Evolutionary conservation across 2,113 vertebrate genomes (phyloP).

Genomic region (Daubentonia madagascariensis): DNA sequence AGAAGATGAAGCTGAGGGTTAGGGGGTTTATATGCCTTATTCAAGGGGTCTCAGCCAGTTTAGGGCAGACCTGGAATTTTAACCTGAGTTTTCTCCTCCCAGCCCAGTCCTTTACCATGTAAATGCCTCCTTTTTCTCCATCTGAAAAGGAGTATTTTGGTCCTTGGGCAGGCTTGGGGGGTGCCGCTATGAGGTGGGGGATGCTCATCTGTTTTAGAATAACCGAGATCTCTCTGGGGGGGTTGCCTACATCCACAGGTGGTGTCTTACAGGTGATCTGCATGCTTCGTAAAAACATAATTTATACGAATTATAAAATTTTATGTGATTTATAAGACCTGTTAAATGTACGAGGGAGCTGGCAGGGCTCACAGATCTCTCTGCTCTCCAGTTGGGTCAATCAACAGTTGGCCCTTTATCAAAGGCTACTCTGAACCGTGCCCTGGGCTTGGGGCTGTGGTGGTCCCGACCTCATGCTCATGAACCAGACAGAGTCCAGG

Average conservation of each 20-base stretch:
- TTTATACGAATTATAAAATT: constrained; percentile 56
- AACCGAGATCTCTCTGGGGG: not conserved
- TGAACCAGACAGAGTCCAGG: too few relatives aligned
- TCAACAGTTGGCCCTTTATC: not conserved
- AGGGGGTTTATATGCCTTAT: not conserved
- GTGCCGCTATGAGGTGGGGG: rapidly evolving
- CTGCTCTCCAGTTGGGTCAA: not conserved
- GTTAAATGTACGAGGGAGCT: constrained; percentile 29
- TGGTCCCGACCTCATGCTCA: not conserved
- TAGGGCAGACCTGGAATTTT: not conserved
- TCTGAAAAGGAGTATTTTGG: not conserved
- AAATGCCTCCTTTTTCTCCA: not conserved
- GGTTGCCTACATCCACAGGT: not conserved
- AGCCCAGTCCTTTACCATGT: rapidly evolving
- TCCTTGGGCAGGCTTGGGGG: not conserved
- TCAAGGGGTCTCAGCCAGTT: not conserved
- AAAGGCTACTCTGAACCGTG: not conserved
- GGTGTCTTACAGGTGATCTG: constrained; percentile 34
- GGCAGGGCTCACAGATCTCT: not conserved
- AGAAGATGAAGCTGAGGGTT: not conserved
- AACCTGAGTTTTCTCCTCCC: not conserved
- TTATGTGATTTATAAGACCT: constrained; percentile 44
- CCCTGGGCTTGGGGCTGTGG: too few relatives aligned
- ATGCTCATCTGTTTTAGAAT: not conserved
- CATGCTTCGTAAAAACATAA: constrained; percentile 51